phyloP scores from a whole-genome alignment of 2,888 invertebrate species.

The Heterodera filipjevi region DNA sequence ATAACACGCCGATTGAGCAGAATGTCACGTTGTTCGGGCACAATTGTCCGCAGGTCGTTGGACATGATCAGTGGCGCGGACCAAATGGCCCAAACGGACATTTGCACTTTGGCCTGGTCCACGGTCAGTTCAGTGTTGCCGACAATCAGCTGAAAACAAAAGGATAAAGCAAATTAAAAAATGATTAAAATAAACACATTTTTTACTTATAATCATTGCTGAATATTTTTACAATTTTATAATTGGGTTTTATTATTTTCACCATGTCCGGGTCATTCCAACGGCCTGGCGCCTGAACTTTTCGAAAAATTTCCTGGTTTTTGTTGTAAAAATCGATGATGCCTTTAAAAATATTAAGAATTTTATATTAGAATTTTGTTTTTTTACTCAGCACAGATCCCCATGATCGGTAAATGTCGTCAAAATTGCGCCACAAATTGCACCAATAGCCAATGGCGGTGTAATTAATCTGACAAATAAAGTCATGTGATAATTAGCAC shows the following conservation, averaged over 20 bases:
- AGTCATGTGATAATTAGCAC: background rate
- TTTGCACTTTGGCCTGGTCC: constrained; percentile 56
- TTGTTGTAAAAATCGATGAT: constrained; percentile 68
- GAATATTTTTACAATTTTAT: no score
- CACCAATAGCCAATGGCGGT: constrained; percentile 66
- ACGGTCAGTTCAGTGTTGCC: constrained; percentile 58
- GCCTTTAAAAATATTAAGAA: constrained; percentile 4
- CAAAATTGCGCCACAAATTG: constrained; percentile 69
- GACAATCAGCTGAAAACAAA: constrained; percentile 51
- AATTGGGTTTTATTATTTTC: no score
- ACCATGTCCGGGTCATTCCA: constrained; percentile 71
- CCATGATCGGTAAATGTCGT: constrained; percentile 68
- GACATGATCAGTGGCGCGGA: constrained; percentile 65
- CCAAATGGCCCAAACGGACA: constrained; percentile 64
- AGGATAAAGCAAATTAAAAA: no score
- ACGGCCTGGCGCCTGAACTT: constrained; percentile 67
- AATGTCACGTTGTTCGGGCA: constrained; percentile 48
- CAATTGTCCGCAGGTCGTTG: constrained; percentile 56
- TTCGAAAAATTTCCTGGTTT: constrained; percentile 66
- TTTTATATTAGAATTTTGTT: background rate
- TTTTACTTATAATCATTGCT: no score
- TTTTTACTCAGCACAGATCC: constrained; percentile 58
- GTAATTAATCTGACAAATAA: constrained; percentile 57
- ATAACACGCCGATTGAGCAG: constrained; percentile 61
- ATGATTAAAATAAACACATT: background rate